A percentile compares a stretch with the other conserved stretches of the same genome.
Evolutionary conservation across 2,888 invertebrate species (phyloP).

Genomic region (Cheilosia urbana): DNA sequence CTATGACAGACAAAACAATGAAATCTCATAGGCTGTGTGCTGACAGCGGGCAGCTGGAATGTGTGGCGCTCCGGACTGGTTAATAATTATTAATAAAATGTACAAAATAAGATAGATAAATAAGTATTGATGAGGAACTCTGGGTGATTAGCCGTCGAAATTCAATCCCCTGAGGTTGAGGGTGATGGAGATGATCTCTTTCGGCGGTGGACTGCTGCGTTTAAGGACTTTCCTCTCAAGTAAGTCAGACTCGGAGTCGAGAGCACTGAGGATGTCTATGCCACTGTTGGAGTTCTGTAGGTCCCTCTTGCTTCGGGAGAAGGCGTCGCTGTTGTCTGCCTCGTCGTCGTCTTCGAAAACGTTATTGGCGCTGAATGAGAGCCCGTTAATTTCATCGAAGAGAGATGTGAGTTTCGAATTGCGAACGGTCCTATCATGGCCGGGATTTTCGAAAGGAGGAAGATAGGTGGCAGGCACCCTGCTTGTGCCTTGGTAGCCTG

Average conservation of each 20-base stretch:
- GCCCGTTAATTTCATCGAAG: constrained; percentile 80
- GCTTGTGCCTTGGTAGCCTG: constrained; percentile 79
- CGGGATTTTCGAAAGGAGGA: constrained; percentile 79
- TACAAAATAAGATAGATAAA: constrained; percentile 29
- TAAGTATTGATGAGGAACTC: constrained; percentile 46
- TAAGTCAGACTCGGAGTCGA: constrained; percentile 33
- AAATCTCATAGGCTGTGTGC: not conserved
- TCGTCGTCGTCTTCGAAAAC: constrained; percentile 79
- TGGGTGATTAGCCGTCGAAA: constrained; percentile 18
- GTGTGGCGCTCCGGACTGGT: not conserved
- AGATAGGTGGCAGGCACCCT: constrained; percentile 80
- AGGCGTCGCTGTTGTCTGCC: constrained; percentile 23
- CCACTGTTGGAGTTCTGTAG: not conserved
- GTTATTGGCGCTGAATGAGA: constrained; percentile 79
- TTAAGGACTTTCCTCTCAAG: constrained; percentile 47
- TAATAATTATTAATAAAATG: constrained; percentile 9
- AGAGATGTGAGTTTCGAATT: constrained; percentile 77
- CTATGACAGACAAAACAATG: not conserved
- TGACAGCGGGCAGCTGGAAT: not conserved
- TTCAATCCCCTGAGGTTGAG: constrained; percentile 47
- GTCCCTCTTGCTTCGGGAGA: constrained; percentile 17
- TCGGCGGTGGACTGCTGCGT: constrained; percentile 34
- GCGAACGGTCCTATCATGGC: constrained; percentile 79
- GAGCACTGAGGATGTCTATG: constrained; percentile 1
- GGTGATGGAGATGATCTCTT: constrained; percentile 46